A percentile compares a stretch with the other conserved stretches of the same genome.
phyloP scores from a whole-genome alignment of 2,888 invertebrate genomes.

The Odontomyia ornata region DNA sequence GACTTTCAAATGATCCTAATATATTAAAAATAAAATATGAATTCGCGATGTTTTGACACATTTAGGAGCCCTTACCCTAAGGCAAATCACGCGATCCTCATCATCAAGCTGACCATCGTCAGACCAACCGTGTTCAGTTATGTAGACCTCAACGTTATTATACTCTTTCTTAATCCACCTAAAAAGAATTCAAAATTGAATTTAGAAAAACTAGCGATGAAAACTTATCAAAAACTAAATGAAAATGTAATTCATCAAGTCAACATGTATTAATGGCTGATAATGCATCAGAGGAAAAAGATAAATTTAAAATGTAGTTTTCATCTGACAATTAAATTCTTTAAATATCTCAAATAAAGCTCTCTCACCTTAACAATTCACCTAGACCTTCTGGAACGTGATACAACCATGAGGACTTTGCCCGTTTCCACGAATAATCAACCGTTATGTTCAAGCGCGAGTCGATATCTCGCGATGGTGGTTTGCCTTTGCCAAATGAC shows the following conservation, averaged over 20 bases:
- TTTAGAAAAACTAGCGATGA: too few relatives aligned
- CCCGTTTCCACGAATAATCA: conserved; percentile 56
- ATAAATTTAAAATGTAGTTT: too few relatives aligned
- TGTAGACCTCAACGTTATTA: conserved; percentile 66
- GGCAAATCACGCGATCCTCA: conserved; percentile 59
- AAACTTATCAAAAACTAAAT: too few relatives aligned
- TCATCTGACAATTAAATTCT: too few relatives aligned
- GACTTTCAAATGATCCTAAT: conserved; percentile 57
- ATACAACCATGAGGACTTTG: conserved; percentile 57
- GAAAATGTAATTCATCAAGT: too few relatives aligned
- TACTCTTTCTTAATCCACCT: conserved; percentile 68
- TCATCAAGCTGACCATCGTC: conserved; percentile 62
- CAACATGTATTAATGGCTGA: too few relatives aligned
- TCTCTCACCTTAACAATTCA: conserved; percentile 49
- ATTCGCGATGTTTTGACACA: too few relatives aligned
- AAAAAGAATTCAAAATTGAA: too few relatives aligned
- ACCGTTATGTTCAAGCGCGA: conserved; percentile 52
- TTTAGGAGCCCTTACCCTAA: conserved; percentile 51
- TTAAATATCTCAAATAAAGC: too few relatives aligned
- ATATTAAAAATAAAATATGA: too few relatives aligned
- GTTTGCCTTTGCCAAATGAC: conserved; percentile 53
- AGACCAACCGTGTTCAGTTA: conserved; percentile 71
- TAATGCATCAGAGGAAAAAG: too few relatives aligned
- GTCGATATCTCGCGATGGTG: conserved; percentile 68
- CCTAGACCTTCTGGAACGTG: conserved; percentile 57